These are phyloP conservation scores for Lithophane socia DNA, from an alignment of 2,888 invertebrate species.

Conservation along the genomic window DNA sequence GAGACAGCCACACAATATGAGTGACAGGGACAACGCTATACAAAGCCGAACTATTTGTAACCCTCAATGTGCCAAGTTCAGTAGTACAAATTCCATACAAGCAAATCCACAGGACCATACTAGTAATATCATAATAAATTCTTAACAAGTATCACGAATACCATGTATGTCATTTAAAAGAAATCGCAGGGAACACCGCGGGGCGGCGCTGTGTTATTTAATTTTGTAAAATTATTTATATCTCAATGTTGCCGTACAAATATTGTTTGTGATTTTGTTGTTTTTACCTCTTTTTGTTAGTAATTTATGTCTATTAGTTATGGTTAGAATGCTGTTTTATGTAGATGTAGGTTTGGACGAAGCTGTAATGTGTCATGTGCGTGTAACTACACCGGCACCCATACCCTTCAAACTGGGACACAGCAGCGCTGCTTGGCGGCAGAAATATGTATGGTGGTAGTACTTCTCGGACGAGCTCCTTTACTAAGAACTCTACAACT, in stretches of 20 bases:
- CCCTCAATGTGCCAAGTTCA: too few relatives aligned
- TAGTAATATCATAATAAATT: constrained; percentile 31
- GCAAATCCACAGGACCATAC: not conserved
- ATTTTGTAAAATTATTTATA: constrained; percentile 7
- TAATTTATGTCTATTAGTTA: constrained; percentile 41
- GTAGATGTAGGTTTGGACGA: not conserved
- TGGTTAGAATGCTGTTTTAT: not conserved
- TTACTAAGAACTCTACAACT: too few relatives aligned
- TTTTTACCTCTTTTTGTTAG: constrained; percentile 25
- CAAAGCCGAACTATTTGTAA: too few relatives aligned
- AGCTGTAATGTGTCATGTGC: not conserved
- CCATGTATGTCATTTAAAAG: constrained; percentile 62
- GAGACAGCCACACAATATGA: too few relatives aligned
- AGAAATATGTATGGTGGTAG: not conserved
- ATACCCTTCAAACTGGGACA: not conserved
- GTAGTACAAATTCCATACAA: too few relatives aligned
- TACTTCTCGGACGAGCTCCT: not conserved
- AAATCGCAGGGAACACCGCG: constrained; percentile 59
- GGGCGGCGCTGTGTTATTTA: constrained; percentile 54
- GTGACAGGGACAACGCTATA: too few relatives aligned
- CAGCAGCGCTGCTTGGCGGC: not conserved
- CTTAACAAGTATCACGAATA: constrained; percentile 39
- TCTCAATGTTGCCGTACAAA: constrained; percentile 54
- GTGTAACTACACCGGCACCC: not conserved
- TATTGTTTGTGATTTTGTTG: constrained; percentile 26